Evolutionary conservation across 2,797 vertebrate genomes (phyloP).

Genomic region (Enteromius mattozi): DNA sequence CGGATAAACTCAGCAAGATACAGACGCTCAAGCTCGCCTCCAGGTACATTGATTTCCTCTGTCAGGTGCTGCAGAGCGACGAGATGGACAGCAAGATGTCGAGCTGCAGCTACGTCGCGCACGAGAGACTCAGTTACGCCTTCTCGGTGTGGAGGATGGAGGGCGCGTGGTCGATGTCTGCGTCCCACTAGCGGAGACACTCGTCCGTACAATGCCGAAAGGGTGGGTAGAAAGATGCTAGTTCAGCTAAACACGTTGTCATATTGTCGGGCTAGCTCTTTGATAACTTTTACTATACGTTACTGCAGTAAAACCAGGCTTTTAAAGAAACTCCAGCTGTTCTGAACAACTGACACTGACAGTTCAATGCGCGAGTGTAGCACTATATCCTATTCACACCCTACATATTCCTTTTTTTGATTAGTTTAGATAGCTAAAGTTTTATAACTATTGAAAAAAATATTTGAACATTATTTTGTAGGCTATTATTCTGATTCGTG

Average conservation of each 20-base stretch:
- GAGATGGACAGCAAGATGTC: slow-evolving; percentile 89
- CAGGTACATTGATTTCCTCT: slow-evolving; percentile 85
- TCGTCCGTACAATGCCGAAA: slow-evolving; percentile 71
- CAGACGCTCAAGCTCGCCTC: slow-evolving; percentile 86
- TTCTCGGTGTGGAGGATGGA: slow-evolving; percentile 89
- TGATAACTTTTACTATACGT: neutral
- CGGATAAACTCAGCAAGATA: slow-evolving; percentile 86
- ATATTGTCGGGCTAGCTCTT: neutral
- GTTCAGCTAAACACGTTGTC: neutral
- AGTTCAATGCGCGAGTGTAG: slow-evolving; percentile 2
- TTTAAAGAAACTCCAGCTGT: slow-evolving; percentile 15
- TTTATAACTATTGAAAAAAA: neutral
- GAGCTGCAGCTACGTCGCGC: slow-evolving; percentile 87
- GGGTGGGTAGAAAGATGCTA: slow-evolving; percentile 72
- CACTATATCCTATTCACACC: neutral
- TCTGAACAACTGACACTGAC: slow-evolving; percentile 15
- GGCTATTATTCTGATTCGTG: neutral
- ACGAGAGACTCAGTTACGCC: slow-evolving; percentile 86
- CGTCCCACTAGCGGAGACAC: slow-evolving; percentile 75
- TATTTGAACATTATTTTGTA: neutral
- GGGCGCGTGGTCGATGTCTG: slow-evolving; percentile 86
- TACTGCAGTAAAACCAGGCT: neutral
- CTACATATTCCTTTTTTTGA: neutral
- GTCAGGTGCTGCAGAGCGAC: slow-evolving; percentile 86
- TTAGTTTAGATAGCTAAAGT: neutral